These are phyloP conservation scores for Akabosia matsudoensis DNA, from an alignment of 1,140 invertebrate genomes.

Conservation along the genomic window DNA sequence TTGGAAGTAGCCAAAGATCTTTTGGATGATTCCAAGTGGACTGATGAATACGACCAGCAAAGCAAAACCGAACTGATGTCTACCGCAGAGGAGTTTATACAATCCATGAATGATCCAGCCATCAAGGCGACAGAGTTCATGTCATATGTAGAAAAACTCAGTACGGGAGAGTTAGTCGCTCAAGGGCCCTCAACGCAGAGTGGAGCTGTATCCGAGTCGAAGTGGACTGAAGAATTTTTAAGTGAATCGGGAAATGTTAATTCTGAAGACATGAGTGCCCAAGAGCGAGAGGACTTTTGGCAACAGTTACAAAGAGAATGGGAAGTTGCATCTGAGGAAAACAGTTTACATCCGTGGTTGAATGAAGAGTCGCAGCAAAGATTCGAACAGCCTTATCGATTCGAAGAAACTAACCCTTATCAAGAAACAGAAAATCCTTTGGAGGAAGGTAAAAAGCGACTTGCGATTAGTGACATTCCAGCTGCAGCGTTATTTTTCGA, in stretches of 20 bases:
- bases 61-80: constrained; percentile 37
- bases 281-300: constrained; percentile 63
- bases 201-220: not conserved
- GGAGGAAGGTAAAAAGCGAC: constrained; percentile 75
- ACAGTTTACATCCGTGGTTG: constrained; percentile 61
- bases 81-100: constrained; percentile 36
- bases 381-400: constrained; percentile 73
- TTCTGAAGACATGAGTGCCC: constrained; percentile 36
- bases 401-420: constrained; percentile 83
- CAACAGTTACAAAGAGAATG: constrained; percentile 71
- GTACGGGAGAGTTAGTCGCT: constrained; percentile 34
- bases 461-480: constrained; percentile 83
- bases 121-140: constrained; percentile 45
- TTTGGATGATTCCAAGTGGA: constrained; percentile 41
- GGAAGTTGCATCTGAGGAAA: constrained; percentile 62
- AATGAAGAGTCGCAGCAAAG: constrained; percentile 63
- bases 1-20: constrained; percentile 34
- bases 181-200: not conserved
- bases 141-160: constrained; percentile 42
- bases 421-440: constrained; percentile 74
- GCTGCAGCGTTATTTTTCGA: constrained; percentile 96
- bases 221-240: constrained; percentile 59
- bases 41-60: constrained; percentile 21
- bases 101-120: constrained; percentile 32
- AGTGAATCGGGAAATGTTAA: constrained; percentile 46